Conservation (phyloP, 2,888 invertebrate genomes). For the Strigamia crassipes region DNA sequence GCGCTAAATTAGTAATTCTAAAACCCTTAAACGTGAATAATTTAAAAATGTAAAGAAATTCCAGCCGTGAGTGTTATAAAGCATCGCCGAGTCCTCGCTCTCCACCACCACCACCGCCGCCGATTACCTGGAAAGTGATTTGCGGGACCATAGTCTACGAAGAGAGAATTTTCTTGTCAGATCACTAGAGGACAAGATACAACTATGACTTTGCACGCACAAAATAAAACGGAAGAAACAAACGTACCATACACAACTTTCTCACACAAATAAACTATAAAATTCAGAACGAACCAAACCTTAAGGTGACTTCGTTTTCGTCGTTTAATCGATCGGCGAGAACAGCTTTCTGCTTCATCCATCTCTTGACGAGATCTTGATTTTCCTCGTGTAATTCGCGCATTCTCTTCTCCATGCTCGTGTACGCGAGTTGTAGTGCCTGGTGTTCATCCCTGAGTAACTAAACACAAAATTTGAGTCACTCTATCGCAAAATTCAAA, state of each 20-base stretch:
- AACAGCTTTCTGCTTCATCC: constrained; percentile 88
- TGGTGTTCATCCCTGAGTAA: constrained; percentile 92
- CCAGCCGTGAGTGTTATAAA: not conserved
- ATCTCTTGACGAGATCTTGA: constrained; percentile 77
- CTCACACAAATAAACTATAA: not conserved
- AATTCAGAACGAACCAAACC: constrained; percentile 68
- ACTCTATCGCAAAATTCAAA: not conserved
- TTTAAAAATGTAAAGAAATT: not conserved
- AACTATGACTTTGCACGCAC: not conserved
- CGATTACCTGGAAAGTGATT: constrained; percentile 13
- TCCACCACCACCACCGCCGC: not conserved
- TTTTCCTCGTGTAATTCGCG: constrained; percentile 81
- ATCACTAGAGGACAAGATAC: constrained; percentile 8
- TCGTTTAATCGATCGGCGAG: constrained; percentile 96
- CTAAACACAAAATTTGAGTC: constrained; percentile 58
- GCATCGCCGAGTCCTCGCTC: not conserved
- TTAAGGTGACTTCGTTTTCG: constrained; percentile 91
- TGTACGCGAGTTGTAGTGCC: constrained; percentile 88
- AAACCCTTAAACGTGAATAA: not conserved
- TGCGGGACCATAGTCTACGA: constrained; percentile 26
- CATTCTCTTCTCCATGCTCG: constrained; percentile 85
- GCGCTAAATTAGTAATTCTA: not conserved
- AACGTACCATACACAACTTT: not conserved
- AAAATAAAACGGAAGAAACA: not conserved
- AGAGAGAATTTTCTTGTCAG: constrained; percentile 28